Conservation (phyloP, 2,113 vertebrate species). For the Poeciliopsis retropinna region DNA sequence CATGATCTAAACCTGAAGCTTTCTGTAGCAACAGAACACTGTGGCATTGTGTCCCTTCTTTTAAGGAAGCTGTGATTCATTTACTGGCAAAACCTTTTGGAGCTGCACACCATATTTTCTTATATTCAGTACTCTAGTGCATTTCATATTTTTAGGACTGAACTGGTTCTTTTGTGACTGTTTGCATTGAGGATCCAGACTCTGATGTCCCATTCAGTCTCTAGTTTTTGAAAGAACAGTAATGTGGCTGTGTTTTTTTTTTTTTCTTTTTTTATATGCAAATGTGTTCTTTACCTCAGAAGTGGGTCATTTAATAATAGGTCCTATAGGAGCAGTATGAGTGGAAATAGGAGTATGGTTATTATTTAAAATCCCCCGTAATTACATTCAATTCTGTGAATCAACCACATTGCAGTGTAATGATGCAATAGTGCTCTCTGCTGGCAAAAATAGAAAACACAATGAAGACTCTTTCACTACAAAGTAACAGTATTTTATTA, state of each 20-base stretch:
- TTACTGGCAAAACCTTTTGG: constrained; percentile 62
- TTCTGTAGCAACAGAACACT: constrained; percentile 67
- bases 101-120: constrained; percentile 55
- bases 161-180: constrained; percentile 36
- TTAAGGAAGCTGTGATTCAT: constrained; percentile 70
- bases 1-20: constrained; percentile 75
- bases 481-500: not conserved
- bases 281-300: constrained; percentile 21
- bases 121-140: constrained; percentile 36
- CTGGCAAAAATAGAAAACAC: constrained; percentile 55
- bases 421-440: constrained; percentile 76
- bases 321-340: constrained; percentile 22
- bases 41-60: constrained; percentile 68
- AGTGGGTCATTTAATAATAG: constrained; percentile 18
- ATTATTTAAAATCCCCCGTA: constrained; percentile 34
- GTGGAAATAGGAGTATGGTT: constrained; percentile 32
- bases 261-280: not conserved
- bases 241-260: not conserved
- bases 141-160: constrained; percentile 42
- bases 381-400: constrained; percentile 38
- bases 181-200: constrained; percentile 31
- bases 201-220: constrained; percentile 20
- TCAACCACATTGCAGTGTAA: constrained; percentile 10
- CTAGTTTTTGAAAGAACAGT: not conserved
- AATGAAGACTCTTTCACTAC: not conserved